phyloP scores from a whole-genome alignment of 2,888 invertebrate genomes.

The Epinotia nisella region DNA sequence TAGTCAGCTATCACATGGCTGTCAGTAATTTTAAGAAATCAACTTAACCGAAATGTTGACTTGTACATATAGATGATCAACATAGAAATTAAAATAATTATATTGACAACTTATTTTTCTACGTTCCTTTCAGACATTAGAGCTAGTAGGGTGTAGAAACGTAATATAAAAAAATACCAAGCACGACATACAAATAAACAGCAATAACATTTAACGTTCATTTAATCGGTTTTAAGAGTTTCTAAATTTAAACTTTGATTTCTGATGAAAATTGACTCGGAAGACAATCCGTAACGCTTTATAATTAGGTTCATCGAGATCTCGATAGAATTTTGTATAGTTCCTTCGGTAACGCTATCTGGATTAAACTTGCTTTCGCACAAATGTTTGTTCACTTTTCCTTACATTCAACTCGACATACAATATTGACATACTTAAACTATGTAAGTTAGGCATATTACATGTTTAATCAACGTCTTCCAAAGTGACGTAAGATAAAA shows the following conservation, averaged over 20 bases:
- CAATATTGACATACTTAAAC: conserved; percentile 59
- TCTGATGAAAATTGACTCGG: conserved; percentile 67
- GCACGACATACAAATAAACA: conserved; percentile 36
- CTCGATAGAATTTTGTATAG: conserved; percentile 74
- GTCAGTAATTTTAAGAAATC: conserved; percentile 83
- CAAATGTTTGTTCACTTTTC: conserved; percentile 61
- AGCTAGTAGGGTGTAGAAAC: conserved; percentile 59
- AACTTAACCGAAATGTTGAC: conserved; percentile 82
- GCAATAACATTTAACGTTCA: conserved; percentile 39
- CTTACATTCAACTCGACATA: conserved; percentile 57
- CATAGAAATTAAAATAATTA: conserved; percentile 81
- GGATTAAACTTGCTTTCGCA: conserved; percentile 64
- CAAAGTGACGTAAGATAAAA: conserved; percentile 79
- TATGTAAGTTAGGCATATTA: conserved; percentile 77
- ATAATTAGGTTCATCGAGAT: conserved; percentile 83
- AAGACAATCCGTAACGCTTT: conserved; percentile 82
- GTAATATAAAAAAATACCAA: conserved; percentile 49
- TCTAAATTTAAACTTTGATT: conserved; percentile 64
- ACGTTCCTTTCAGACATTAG: conserved; percentile 77
- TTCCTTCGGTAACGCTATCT: conserved; percentile 68
- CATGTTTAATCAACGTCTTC: conserved; percentile 84
- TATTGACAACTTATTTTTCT: conserved; percentile 84
- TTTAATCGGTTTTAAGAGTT: conserved; percentile 45
- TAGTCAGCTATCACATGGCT: conserved; percentile 85
- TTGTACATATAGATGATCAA: conserved; percentile 83